Percentiles rank a stretch among this genome's conserved stretches.
Conservation (phyloP, 2,113 vertebrate genomes). For the Leptobrachium leishanense region DNA sequence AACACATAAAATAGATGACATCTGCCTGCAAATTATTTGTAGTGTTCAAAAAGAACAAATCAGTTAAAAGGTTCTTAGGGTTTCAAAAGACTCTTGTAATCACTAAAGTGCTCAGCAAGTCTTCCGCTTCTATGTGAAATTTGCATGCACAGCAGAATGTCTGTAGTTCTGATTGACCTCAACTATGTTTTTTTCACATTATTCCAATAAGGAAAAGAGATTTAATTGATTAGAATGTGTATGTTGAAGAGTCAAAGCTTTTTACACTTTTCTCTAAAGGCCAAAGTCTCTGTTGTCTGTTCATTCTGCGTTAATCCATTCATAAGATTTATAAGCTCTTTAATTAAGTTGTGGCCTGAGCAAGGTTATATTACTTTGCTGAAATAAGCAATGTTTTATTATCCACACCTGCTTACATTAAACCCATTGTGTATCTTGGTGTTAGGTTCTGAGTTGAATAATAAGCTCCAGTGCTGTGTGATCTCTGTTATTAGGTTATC, state of each 20-base stretch:
- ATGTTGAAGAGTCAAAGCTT: not conserved
- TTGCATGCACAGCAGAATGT: slow-evolving; percentile 15
- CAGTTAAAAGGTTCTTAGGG: not conserved
- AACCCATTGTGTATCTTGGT: too few species aligned
- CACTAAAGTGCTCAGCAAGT: not conserved
- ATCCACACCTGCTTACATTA: too few species aligned
- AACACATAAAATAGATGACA: not conserved
- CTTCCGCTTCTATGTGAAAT: not conserved
- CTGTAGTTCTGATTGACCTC: slow-evolving; percentile 1
- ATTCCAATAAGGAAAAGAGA: not conserved
- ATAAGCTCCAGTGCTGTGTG: too few species aligned
- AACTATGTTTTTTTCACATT: not conserved
- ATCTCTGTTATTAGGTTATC: too few species aligned
- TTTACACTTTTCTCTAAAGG: too few species aligned
- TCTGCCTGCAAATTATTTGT: too few species aligned
- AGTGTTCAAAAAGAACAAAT: not conserved
- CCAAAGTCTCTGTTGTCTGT: not conserved
- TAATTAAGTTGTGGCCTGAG: too few species aligned
- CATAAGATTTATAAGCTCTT: not conserved
- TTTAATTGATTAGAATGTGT: not conserved
- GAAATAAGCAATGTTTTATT: too few species aligned
- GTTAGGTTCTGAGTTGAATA: too few species aligned
- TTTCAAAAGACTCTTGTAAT: not conserved
- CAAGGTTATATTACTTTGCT: too few species aligned
- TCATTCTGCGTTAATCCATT: not conserved